phyloP scores from a whole-genome alignment of 2,797 vertebrate species.

The Basileuterus tristriatus region DNA sequence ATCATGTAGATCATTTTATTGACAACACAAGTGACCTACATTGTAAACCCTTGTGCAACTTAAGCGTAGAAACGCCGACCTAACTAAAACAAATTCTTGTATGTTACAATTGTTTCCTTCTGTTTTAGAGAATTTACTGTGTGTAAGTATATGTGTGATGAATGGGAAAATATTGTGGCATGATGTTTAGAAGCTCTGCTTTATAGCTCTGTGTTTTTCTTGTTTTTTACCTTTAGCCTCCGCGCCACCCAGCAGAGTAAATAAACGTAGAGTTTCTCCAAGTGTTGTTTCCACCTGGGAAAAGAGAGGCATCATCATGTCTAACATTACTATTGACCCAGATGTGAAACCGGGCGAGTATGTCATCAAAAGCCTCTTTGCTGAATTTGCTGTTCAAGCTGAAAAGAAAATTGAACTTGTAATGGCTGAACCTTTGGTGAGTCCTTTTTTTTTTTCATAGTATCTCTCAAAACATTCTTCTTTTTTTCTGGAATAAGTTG shows the following conservation, averaged over 20 bases:
- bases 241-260: slow-evolving; percentile 86
- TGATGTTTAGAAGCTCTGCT: neutral
- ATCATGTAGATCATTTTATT: neutral
- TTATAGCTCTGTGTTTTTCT: neutral
- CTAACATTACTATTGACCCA: slow-evolving; percentile 97
- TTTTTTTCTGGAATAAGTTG: neutral
- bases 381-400: slow-evolving; percentile 98
- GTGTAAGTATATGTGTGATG: neutral
- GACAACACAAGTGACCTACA: neutral
- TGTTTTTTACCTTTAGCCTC: slow-evolving; percentile 79
- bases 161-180: neutral
- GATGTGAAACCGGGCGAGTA: slow-evolving; percentile 99
- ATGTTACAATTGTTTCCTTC: neutral
- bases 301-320: slow-evolving; percentile 91
- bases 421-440: slow-evolving; percentile 99
- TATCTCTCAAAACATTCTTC: neutral
- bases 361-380: slow-evolving; percentile 99
- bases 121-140: neutral
- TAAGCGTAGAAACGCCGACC: neutral
- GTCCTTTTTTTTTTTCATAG: slow-evolving; percentile 54
- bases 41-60: neutral
- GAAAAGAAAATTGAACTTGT: slow-evolving; percentile 99
- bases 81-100: neutral
- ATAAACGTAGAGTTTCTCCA: slow-evolving; percentile 86
- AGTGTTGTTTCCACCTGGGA: slow-evolving; percentile 84